phyloP scores from a whole-genome alignment of 1,140 invertebrate genomes.

The Arctopsyche grandis region DNA sequence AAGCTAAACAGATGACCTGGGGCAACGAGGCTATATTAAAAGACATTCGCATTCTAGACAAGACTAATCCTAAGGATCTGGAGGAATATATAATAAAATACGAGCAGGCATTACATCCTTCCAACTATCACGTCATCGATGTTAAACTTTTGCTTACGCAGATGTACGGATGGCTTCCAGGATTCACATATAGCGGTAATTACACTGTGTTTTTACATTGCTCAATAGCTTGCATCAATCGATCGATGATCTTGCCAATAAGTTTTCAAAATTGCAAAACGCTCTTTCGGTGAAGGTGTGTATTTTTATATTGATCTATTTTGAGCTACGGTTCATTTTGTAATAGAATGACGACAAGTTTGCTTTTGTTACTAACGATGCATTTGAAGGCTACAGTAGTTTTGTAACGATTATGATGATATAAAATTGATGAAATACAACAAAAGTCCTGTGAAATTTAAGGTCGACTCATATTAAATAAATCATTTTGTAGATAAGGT shows the following conservation, averaged over 20 bases:
- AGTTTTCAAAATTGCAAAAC: conserved; percentile 3
- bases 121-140: conserved; percentile 73
- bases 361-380: too few relatives aligned
- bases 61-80: conserved; percentile 65
- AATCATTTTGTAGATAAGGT: too few relatives aligned
- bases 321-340: too few relatives aligned
- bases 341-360: too few relatives aligned
- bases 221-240: not conserved
- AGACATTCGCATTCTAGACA: conserved; percentile 69
- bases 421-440: too few relatives aligned
- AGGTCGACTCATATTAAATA: too few relatives aligned
- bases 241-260: conserved; percentile 15
- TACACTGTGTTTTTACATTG: conserved; percentile 9
- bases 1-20: conserved; percentile 68
- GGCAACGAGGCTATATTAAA: conserved; percentile 70
- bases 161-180: conserved; percentile 71
- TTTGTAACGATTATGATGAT: too few relatives aligned
- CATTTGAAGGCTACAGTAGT: too few relatives aligned
- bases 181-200: conserved; percentile 67
- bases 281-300: too few relatives aligned
- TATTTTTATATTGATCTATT: too few relatives aligned
- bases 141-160: conserved; percentile 74
- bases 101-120: conserved; percentile 69
- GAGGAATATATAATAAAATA: conserved; percentile 73
- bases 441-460: too few relatives aligned